A percentile compares a stretch with the other conserved stretches of the same genome.
phyloP scores from a whole-genome alignment of 2,113 vertebrate genomes.

The Embiotoca jacksoni region DNA sequence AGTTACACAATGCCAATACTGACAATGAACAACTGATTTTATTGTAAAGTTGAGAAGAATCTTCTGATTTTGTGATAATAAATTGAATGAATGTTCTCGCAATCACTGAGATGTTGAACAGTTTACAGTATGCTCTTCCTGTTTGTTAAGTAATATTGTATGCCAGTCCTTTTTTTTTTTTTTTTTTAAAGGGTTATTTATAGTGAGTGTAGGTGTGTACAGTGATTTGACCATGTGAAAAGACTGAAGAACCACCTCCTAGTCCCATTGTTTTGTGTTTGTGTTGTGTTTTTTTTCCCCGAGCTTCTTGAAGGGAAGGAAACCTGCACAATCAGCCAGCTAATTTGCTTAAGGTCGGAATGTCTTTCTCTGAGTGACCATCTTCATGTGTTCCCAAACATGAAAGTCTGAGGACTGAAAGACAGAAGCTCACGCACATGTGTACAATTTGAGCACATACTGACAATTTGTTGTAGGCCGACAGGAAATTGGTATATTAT shows the following conservation, averaged over 20 bases:
- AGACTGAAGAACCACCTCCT: conserved; percentile 55
- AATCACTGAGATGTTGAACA: conserved; percentile 14
- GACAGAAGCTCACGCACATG: neutral
- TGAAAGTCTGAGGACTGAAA: neutral
- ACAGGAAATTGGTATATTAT: too few species aligned
- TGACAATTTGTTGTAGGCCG: neutral
- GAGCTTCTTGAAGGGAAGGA: conserved; percentile 56
- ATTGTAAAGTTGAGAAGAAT: neutral
- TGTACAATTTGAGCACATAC: neutral
- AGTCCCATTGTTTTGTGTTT: conserved; percentile 69
- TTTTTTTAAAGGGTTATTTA: conserved; percentile 62
- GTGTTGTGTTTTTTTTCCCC: conserved; percentile 27
- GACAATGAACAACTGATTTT: neutral
- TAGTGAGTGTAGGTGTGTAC: conserved; percentile 40
- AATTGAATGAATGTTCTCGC: neutral
- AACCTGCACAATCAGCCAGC: conserved; percentile 66
- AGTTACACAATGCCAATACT: too few species aligned
- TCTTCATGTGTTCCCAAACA: conserved; percentile 22
- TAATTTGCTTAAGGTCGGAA: conserved; percentile 22
- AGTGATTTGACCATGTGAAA: conserved; percentile 44
- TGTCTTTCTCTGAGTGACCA: conserved; percentile 17
- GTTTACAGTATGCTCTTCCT: conserved; percentile 54
- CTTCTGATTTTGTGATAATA: neutral
- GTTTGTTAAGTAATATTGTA: conserved; percentile 44
- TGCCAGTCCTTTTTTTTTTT: neutral